Base-by-base conservation (phyloP, 2,888 invertebrate genomes). In the Apodemia duryi region DNA sequence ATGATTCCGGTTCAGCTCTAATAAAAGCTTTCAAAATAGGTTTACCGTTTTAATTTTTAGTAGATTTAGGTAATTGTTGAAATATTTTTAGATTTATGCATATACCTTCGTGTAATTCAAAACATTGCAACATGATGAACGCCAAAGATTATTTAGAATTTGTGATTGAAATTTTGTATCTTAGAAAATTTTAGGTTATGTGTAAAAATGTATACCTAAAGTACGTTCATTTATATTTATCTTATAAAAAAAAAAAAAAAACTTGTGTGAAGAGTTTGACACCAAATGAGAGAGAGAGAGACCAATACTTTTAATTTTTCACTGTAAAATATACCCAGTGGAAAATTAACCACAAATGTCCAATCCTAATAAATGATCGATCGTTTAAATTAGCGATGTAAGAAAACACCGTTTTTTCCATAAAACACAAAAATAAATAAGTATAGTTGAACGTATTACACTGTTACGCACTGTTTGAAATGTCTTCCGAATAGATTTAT, bases 1-100 rank as follows among this genome's bases (percentile, higher is more conserved):
- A 97, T 78, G 98, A 98, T 83, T 98, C 98, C 0, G 98, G 97
- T 38, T 96, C 96, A 70, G 98, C 98, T 69, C 93, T 99, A 61
- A 94, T 98, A 65, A 96, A 96, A 84, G 98, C 98, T 65, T 98
- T 97, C 84, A 95, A 97, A 85, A 98, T 98, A 76, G 97, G 97
- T 73, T 92, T 97, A 84, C 97, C 97, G 74, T 97, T 97, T 88
- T 97, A 96, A 91, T 74, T 78, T 73, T 66, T 68, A 67, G 76
- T 81, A 81, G 75, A 69, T 81, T 83, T 78, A 76, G 78, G 76
- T 74, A 77, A 86, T 87, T 91, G 91, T 90, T 91, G 85, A 89
- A 83, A 86, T 89, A 87, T 89, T 91, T 89, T 85, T 91, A 91
- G 88, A 86, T 76, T 79, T 77, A 81, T 71, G 79, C 72, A 71